Base-by-base conservation (phyloP, 2,888 invertebrate genomes). In the Oscheius sp. region DNA sequence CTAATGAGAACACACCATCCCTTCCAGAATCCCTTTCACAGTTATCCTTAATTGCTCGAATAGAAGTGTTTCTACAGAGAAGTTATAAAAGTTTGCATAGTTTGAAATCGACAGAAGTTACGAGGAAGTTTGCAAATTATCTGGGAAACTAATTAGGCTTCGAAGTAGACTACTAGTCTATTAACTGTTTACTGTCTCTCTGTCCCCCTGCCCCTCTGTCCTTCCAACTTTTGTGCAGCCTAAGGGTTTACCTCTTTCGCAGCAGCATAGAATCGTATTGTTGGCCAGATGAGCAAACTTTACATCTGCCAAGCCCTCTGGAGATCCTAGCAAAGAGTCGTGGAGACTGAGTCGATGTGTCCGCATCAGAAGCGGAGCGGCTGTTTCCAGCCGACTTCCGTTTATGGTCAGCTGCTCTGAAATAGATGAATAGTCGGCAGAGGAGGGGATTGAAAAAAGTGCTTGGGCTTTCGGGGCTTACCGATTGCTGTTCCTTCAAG, bases 221-320 rank as follows among this genome's bases (percentile, higher is more conserved):
- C 29, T 7, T 7, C 7, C 53, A 3, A 53, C 53, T 53, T 21
- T 50, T 50, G 50, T 0, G 21, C 57, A 57, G 5, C 29, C n/a
- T 57, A 29, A 29, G 10, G 33, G 11, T 11, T 48, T 32, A 48
- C 72, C 59, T 47, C 35, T 29, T 32, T 60, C 33, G 50, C 74
- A 74, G 48, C 74, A 74, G 37, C 74, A 74, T 4, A 74, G 51
- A 21, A 74, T 50, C 2, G 74, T 74, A 32, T 74, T 74, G 66
- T 74, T 74, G 21, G 58, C 58, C 51, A 74, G 51, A 9, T 74
- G 74, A 47, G 74, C 66, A 50, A 53, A 68, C 10, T 42, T 37
- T 3, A 68, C 66, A 2, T 29, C 51, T 10, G 59, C 68, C 37
- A 74, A 32, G 35, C 74, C 74, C 13, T 74, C 66, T 9, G 57